Base-by-base conservation (phyloP, 2,888 invertebrate species). In the Dryadula phaetusa region DNA sequence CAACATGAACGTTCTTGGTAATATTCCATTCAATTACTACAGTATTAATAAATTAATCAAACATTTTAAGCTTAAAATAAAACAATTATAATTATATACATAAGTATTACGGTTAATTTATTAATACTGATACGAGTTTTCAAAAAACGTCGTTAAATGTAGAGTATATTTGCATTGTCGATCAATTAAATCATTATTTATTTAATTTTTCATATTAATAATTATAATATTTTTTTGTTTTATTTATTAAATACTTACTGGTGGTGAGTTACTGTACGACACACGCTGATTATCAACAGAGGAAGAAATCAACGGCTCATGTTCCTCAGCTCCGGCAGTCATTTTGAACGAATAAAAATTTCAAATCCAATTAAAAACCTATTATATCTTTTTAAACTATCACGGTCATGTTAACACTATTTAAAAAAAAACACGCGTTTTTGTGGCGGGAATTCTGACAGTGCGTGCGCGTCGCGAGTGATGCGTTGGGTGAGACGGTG, bases 271-370 rank as follows among this genome's bases (percentile, higher is more conserved):
- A 74, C 74, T 89, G 74, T 82, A 92, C 0, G 86, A 72, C 54
- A 90, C 92, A 49, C 90, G 83, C 71, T 92, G 91, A 61, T 90
- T 87, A 60, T 92, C 92, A 42, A 89, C 88, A 12, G 92, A 90
- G 20, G 92, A 77, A 7, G 86, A 84, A 74, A 93, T 89, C 56
- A 93, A 82, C 7, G 93, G 91, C 72, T 93, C 93, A 28, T 93
- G 92, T 68, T 93, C 93, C 69, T 93, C 93, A 22, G 76, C 84
- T 22, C 90, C 92, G 52, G 82, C 79, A 34, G 92, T 91, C 93
- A 93, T 93, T 76, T 81, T 88, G 52, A 67, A 53, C 64, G 58
- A 37, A 47, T 61, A 46, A n/a, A 8, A 60, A 44, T 40, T 60
- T 60, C 37, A 40, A 52, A 34, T 62, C 34, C 32, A 60, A 63